Percentiles rank a stretch among this genome's conserved stretches.
These are phyloP conservation scores for Pachycephus smyrnensis DNA, from an alignment of 2,888 invertebrate genomes.

Conservation along the genomic window DNA sequence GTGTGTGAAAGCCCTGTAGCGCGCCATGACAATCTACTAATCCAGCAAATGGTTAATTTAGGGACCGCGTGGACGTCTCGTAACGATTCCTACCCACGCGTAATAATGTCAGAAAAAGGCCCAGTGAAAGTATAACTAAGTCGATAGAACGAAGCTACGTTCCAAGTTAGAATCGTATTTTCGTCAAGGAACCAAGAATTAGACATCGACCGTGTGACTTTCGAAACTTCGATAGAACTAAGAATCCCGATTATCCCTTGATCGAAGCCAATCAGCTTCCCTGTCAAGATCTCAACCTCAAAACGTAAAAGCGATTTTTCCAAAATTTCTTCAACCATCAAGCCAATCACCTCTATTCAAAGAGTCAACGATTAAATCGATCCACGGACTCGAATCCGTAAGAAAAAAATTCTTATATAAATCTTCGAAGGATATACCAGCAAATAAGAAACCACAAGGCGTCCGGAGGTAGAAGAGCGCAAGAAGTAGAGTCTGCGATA, in stretches of 20 bases:
- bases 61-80: neutral
- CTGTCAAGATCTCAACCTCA: neutral
- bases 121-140: neutral
- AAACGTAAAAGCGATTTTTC: neutral
- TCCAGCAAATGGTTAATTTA: neutral
- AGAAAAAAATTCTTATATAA: neutral
- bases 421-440: neutral
- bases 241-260: neutral
- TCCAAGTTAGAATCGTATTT: neutral
- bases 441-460: neutral
- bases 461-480: neutral
- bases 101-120: neutral
- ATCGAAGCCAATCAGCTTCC: neutral
- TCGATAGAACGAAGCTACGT: neutral
- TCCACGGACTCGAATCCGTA: neutral
- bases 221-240: neutral
- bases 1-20: neutral
- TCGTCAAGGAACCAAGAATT: neutral
- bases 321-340: neutral
- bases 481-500: neutral
- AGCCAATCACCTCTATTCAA: neutral
- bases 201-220: neutral
- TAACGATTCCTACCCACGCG: neutral
- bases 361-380: neutral
- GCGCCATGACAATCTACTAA: neutral